phyloP scores from a whole-genome alignment of 2,797 vertebrate species.

The Molossus molossus region DNA sequence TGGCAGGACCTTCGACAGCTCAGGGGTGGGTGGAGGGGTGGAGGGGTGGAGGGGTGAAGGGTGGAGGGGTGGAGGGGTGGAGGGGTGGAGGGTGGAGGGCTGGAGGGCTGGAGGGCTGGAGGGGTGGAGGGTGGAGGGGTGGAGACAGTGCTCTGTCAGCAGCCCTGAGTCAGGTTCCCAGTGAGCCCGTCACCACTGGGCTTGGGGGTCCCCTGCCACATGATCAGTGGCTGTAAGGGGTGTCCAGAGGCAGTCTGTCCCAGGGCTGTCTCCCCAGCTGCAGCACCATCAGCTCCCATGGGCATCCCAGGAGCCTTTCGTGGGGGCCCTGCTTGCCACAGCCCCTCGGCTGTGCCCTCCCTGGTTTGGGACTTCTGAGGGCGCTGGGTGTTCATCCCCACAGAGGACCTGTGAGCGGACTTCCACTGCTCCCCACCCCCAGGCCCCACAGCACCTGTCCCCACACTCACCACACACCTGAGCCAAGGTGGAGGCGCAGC shows the following conservation, averaged over 20 bases:
- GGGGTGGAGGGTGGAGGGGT: no score
- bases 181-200: rapidly evolving
- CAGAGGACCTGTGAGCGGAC: no score
- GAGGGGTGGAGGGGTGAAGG: no score
- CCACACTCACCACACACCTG: background rate
- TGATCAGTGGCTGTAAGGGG: rapidly evolving
- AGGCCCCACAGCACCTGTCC: background rate
- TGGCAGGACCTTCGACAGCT: rapidly evolving
- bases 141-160: no score
- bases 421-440: background rate
- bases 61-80: no score
- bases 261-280: no score
- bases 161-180: background rate
- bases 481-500: background rate
- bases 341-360: background rate
- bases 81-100: no score
- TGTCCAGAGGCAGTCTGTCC: background rate
- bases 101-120: no score
- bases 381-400: rapidly evolving
- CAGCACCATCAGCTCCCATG: no score
- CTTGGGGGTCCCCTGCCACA: rapidly evolving
- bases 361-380: background rate
- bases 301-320: background rate
- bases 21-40: no score
- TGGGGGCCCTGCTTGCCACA: background rate